These are phyloP conservation scores for Madoqua kirkii DNA, from an alignment of 2,113 vertebrate species.

Conservation along the genomic window DNA sequence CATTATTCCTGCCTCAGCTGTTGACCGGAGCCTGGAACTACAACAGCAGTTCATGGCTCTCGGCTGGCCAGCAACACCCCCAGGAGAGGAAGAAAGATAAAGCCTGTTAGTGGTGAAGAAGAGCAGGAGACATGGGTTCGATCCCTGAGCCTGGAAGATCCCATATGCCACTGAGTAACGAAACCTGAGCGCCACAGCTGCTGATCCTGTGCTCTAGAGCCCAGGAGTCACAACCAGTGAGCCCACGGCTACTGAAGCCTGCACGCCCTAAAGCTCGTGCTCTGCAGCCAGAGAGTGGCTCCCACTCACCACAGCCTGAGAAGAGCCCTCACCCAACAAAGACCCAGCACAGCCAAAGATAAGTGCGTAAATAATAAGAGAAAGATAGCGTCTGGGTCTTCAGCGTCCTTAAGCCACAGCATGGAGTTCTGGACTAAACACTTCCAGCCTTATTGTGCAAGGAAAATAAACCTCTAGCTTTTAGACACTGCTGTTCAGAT, in stretches of 20 bases:
- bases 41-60: rapidly evolving
- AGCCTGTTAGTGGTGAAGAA: not conserved
- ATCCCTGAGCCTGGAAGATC: not conserved
- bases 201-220: not conserved
- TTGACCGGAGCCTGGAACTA: not conserved
- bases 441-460: no score
- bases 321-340: not conserved
- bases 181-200: rapidly evolving
- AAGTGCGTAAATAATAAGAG: not conserved
- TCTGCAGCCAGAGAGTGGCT: not conserved
- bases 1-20: not conserved
- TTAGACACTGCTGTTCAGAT: not conserved
- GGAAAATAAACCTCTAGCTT: not conserved
- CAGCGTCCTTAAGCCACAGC: not conserved
- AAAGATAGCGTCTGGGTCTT: not conserved
- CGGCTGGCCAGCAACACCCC: not conserved
- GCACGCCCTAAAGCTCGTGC: not conserved
- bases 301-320: not conserved
- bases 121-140: not conserved
- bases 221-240: not conserved
- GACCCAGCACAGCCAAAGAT: not conserved
- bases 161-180: not conserved
- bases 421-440: not conserved
- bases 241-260: not conserved
- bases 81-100: not conserved